phyloP scores from a whole-genome alignment of 1,140 invertebrate species.

The Elymnias hypermnestra region DNA sequence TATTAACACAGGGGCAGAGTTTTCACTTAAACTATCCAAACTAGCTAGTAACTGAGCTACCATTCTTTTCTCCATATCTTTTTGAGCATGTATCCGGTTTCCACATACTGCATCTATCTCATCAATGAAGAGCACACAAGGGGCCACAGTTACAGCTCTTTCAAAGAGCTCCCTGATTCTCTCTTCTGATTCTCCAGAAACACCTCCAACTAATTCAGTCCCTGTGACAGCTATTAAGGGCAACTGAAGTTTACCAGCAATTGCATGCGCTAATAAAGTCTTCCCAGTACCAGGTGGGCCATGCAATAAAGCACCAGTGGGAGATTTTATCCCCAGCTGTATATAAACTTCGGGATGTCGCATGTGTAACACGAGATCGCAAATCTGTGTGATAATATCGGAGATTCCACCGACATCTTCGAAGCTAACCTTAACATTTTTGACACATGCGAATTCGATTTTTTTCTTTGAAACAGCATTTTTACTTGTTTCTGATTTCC shows the following conservation, averaged over 20 bases:
- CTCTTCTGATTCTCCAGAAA: constrained; percentile 97
- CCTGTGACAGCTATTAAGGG: constrained; percentile 91
- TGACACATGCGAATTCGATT: constrained; percentile 44
- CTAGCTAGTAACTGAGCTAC: constrained; percentile 94
- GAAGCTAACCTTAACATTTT: constrained; percentile 78
- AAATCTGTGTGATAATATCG: constrained; percentile 84
- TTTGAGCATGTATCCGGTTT: constrained; percentile 90
- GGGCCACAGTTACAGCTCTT: constrained; percentile 83
- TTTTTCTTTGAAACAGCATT: constrained; percentile 47
- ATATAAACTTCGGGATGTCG: constrained; percentile 89
- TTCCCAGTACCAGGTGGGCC: constrained; percentile 97
- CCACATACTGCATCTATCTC: constrained; percentile 94
- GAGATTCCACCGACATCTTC: constrained; percentile 86
- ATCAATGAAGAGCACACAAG: constrained; percentile 95
- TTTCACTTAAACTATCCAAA: constrained; percentile 88
- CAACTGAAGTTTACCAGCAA: constrained; percentile 85
- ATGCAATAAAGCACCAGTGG: constrained; percentile 90
- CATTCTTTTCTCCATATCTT: constrained; percentile 96
- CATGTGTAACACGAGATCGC: constrained; percentile 88
- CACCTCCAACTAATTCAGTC: constrained; percentile 94
- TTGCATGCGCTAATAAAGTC: constrained; percentile 92
- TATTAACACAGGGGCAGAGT: constrained; percentile 86
- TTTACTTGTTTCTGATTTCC: constrained; percentile 49
- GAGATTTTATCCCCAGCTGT: constrained; percentile 87
- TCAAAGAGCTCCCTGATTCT: constrained; percentile 94